Base-by-base conservation (phyloP, 2,888 invertebrate genomes). In the Phragmatobia fuliginosa region DNA sequence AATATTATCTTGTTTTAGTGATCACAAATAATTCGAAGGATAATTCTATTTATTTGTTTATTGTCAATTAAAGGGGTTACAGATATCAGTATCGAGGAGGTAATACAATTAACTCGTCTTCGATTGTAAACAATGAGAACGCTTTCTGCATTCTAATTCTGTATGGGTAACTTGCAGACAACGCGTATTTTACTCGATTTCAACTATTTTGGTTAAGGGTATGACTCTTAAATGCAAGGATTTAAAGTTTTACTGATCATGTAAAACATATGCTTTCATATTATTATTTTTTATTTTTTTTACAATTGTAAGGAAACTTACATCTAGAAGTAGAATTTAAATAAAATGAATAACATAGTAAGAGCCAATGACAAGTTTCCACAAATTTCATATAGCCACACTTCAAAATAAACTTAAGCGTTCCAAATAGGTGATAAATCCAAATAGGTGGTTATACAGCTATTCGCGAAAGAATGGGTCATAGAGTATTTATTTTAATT, bases 171-270 rank as follows among this genome's bases (percentile, higher is more conserved):
- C 36, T 28, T 45, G 33, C 25, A 63, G 45, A 11, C 45, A 67
- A 56, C 60, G 69, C 71, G 75, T 71, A 78, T 77, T 80, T 80
- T 82, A 79, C 78, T 79, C 78, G 67, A 75, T 72, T 67, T 67
- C 71, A 76, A 78, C 68, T 76, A 67, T 72, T 68, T 52, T 52
- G 56, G 68, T 75, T 79, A 78, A 73, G 75, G 72, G 32, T 10
- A 64, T 38, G 58, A 32, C 58, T 14, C 14, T 67, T 32, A 18
- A 7, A 36, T 21, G 25, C 31, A 1, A 36, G 18, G 4, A 18
- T 61, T 25, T 45, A 38, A 38, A 38, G 14, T 38, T 11, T 38
- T 38, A 2, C 38, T 38, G 0, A 14, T 38, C 38, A 14, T n/a
- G 11, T n/a, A 25, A n/a, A 21, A 45, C 36, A n/a, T n/a, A n/a